Conservation (phyloP, 1,140 invertebrate species). For the Bombus consobrinus region DNA sequence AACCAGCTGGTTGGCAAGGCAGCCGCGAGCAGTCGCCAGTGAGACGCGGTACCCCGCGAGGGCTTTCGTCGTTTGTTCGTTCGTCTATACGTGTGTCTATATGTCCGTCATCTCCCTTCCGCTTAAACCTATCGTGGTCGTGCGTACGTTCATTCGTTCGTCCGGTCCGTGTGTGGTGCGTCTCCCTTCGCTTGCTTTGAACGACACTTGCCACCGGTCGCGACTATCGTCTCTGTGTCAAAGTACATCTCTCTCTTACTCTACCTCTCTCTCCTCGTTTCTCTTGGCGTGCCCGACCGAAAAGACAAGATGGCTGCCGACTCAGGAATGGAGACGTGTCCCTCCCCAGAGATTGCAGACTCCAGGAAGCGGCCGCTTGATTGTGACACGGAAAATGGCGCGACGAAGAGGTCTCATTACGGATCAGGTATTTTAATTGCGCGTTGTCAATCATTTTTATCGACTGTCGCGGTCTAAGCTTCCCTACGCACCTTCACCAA, state of each 20-base stretch:
- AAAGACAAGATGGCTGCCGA: slow-evolving; percentile 89
- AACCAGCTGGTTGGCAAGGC: slow-evolving; percentile 78
- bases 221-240: slow-evolving; percentile 59
- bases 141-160: slow-evolving; percentile 55
- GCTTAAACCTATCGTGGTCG: slow-evolving; percentile 42
- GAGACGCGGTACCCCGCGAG: slow-evolving; percentile 79
- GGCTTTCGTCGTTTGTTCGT: slow-evolving; percentile 69
- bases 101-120: slow-evolving; percentile 55
- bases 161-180: slow-evolving; percentile 48
- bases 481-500: slow-evolving; percentile 5
- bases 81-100: slow-evolving; percentile 56
- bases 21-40: slow-evolving; percentile 78
- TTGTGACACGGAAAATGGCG: slow-evolving; percentile 92
- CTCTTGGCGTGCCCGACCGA: slow-evolving; percentile 70
- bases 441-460: slow-evolving; percentile 34
- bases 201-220: slow-evolving; percentile 51
- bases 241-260: slow-evolving; percentile 41
- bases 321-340: slow-evolving; percentile 92
- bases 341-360: slow-evolving; percentile 91
- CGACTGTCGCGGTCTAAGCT: neutral
- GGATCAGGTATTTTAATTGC: slow-evolving; percentile 88
- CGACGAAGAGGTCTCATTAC: slow-evolving; percentile 94
- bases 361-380: slow-evolving; percentile 94
- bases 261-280: slow-evolving; percentile 28
- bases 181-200: slow-evolving; percentile 57